A percentile compares a stretch with the other conserved stretches of the same genome.
phyloP scores from a whole-genome alignment of 2,797 vertebrate species.

The Falco biarmicus region DNA sequence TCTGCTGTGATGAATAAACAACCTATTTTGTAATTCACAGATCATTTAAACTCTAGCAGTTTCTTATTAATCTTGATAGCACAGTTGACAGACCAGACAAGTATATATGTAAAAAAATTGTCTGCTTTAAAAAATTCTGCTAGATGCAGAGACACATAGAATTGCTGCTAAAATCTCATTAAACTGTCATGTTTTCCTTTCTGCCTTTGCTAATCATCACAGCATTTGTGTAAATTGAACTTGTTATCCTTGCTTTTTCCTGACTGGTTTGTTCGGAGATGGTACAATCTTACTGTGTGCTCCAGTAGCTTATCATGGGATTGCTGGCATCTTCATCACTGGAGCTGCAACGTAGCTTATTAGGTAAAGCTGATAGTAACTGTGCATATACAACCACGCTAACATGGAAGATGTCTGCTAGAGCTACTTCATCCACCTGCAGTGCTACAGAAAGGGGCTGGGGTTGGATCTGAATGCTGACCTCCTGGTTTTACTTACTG shows the following conservation, averaged over 20 bases:
- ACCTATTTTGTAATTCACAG: conserved; percentile 65
- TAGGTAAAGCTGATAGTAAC: not conserved
- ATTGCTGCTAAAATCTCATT: not conserved
- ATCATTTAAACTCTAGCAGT: conserved; percentile 47
- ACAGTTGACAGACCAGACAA: conserved; percentile 37
- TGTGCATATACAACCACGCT: not conserved
- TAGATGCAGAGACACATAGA: not conserved
- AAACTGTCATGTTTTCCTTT: conserved; percentile 34
- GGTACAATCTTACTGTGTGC: not conserved
- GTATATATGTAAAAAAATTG: not conserved
- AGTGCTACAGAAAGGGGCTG: not conserved
- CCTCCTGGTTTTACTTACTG: not conserved
- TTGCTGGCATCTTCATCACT: not conserved
- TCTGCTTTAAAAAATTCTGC: not conserved
- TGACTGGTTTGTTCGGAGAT: not conserved
- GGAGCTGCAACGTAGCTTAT: not conserved
- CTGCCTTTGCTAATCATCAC: conserved; percentile 30
- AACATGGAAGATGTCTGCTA: not conserved
- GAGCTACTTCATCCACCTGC: not conserved
- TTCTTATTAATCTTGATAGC: conserved; percentile 42
- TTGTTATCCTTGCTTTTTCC: conserved; percentile 17
- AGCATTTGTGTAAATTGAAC: not conserved
- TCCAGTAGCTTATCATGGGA: not conserved
- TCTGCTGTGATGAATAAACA: conserved; percentile 62
- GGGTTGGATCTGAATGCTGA: not conserved